Base-by-base conservation (phyloP, 2,888 invertebrate genomes). In the Agrotis segetum region DNA sequence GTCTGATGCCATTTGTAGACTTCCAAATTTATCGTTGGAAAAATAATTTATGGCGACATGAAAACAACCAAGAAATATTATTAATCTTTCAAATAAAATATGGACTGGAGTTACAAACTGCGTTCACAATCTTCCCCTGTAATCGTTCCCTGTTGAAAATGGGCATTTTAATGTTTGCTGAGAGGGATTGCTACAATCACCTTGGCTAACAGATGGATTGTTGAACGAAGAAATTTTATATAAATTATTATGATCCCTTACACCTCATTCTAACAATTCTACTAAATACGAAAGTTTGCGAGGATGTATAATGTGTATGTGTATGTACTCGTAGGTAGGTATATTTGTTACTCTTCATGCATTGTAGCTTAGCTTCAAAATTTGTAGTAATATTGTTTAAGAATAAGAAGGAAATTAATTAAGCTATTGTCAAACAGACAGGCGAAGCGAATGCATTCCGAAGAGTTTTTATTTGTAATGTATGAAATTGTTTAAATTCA, bases 1-100 rank as follows among this genome's bases (percentile, higher is more conserved):
- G 81, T 81, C 76, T 79, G 68, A 79, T 79, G 67, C 71, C 82
- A 79, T 79, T 81, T 82, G 79, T 76, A 66, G 71, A 82, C 69
- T 79, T 67, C 71, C 49, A 77, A 74, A 80, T 81, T 81, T 81
- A 82, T 76, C 65, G 71, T 72, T 53, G 69, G 59, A 52, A 67
- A 79, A 82, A 66, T 78, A 74, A 80, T 82, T 82, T 82, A 82
- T 66, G 58, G 72, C 67, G 55, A 68, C 81, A 76, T 76, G 73
- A 73, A 81, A 72, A 68, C 62, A 73, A 80, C 81, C 64, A 75
- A 81, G 66, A 81, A 77, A 81, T 80, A 67, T 76, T 79, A 80
- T 76, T 79, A 71, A 80, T 79, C 79, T 74, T 56, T 74, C 64
- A 74, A 79, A 79, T 79, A 79, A 77, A 79, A 79, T 79, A 79